A percentile compares a stretch with the other conserved stretches of the same genome.
phyloP scores from a whole-genome alignment of 1,140 invertebrate species.

The Odontomachus brunneus region DNA sequence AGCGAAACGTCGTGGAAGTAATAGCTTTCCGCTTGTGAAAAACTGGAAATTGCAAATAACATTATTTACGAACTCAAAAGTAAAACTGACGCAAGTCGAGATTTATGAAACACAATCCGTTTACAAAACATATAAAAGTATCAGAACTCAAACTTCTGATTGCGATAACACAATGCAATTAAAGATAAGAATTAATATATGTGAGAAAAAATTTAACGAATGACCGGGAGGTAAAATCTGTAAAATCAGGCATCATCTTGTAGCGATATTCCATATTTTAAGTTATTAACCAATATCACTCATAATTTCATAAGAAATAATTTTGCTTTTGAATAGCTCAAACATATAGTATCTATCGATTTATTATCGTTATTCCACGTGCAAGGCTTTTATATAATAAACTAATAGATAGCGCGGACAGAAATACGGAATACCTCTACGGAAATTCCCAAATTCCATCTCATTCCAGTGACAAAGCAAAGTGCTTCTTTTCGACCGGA shows the following conservation, averaged over 20 bases:
- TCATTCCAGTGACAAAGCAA: conserved; percentile 46
- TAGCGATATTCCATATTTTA: conserved; percentile 2
- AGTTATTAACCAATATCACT: background rate
- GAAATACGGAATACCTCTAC: conserved; percentile 20
- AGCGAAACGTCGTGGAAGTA: background rate
- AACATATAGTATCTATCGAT: conserved; percentile 39
- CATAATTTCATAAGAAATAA: background rate
- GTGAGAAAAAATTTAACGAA: background rate
- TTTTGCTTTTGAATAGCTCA: conserved; percentile 22
- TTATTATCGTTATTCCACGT: background rate
- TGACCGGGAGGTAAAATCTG: background rate
- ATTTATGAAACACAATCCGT: background rate
- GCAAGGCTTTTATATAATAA: conserved; percentile 18
- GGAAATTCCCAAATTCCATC: background rate
- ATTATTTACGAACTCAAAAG: background rate
- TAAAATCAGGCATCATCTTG: background rate
- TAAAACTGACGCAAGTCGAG: conserved; percentile 8
- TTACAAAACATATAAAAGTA: no score
- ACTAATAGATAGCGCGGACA: background rate
- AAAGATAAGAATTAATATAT: background rate
- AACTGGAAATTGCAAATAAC: background rate
- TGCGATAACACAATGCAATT: no score
- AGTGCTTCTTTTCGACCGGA: conserved; percentile 76
- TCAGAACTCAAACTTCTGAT: no score
- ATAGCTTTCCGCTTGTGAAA: conserved; percentile 1